These are phyloP conservation scores for Scelioninae gen. 1 DNA, from an alignment of 2,888 invertebrate species.

Conservation along the genomic window DNA sequence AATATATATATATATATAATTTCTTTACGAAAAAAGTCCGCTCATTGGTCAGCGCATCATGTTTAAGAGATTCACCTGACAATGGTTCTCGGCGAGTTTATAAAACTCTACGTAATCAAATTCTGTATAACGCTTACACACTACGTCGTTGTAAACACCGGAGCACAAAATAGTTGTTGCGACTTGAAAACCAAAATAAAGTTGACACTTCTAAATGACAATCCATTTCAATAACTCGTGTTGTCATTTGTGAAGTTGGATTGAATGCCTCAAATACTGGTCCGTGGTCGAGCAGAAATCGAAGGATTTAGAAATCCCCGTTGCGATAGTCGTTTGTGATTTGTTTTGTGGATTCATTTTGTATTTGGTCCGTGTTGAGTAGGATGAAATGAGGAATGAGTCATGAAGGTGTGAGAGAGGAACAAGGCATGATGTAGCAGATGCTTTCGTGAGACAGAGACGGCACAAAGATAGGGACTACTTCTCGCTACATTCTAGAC, in stretches of 20 bases:
- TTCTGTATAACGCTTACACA: slow-evolving; percentile 62
- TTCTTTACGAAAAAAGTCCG: slow-evolving; percentile 51
- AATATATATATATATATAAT: slow-evolving; percentile 35
- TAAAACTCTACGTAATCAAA: slow-evolving; percentile 64
- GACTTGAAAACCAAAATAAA: slow-evolving; percentile 46
- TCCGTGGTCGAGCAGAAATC: slow-evolving; percentile 34
- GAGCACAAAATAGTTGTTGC: slow-evolving; percentile 56
- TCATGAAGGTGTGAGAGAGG: slow-evolving; percentile 49
- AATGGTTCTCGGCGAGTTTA: slow-evolving; percentile 43
- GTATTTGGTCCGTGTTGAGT: slow-evolving; percentile 65
- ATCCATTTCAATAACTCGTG: slow-evolving; percentile 26
- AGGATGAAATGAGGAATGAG: slow-evolving; percentile 52
- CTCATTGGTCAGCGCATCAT: slow-evolving; percentile 46
- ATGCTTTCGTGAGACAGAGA: slow-evolving; percentile 62
- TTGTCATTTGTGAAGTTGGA: slow-evolving; percentile 12
- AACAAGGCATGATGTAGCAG: slow-evolving; percentile 53
- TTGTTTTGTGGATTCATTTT: slow-evolving; percentile 38
- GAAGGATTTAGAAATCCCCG: slow-evolving; percentile 19
- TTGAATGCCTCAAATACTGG: slow-evolving; percentile 29
- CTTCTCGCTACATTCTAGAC: slow-evolving; percentile 73
- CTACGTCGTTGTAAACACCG: slow-evolving; percentile 66
- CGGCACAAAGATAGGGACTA: slow-evolving; percentile 50
- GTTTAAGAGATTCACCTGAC: slow-evolving; percentile 26
- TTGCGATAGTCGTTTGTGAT: slow-evolving; percentile 16
- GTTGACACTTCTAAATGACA: slow-evolving; percentile 31